A percentile compares a stretch with the other conserved stretches of the same genome.
These are phyloP conservation scores for Zosterops borbonicus DNA, from an alignment of 2,113 vertebrate genomes.

Conservation along the genomic window DNA sequence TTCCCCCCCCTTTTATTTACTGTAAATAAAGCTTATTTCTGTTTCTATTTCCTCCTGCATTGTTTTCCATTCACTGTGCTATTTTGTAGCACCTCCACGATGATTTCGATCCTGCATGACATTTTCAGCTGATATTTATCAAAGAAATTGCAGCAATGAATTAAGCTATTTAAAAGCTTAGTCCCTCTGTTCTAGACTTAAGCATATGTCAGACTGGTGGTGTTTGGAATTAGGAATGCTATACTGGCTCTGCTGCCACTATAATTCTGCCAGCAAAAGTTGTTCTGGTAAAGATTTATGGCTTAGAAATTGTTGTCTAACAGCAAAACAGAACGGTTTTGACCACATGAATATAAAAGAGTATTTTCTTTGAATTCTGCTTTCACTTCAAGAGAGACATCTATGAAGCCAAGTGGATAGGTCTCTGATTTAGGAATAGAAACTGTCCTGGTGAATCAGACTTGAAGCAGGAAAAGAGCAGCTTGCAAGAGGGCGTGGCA, in stretches of 20 bases:
- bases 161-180: constrained; percentile 14
- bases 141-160: neutral
- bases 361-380: neutral
- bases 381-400: neutral
- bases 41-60: neutral
- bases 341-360: neutral
- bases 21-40: neutral
- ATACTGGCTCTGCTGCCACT: neutral
- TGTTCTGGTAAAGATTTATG: neutral
- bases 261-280: neutral
- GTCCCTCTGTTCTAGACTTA: neutral
- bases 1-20: neutral
- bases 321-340: neutral
- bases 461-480: neutral
- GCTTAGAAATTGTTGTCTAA: neutral
- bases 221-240: neutral
- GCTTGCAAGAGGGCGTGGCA: neutral
- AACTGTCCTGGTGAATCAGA: neutral
- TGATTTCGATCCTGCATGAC: neutral
- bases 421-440: neutral
- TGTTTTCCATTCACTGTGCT: neutral
- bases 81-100: neutral
- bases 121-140: neutral
- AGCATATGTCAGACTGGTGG: neutral
- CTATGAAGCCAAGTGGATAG: neutral